phyloP scores from a whole-genome alignment of 2,888 invertebrate species.

The Iphiclides podalirius region DNA sequence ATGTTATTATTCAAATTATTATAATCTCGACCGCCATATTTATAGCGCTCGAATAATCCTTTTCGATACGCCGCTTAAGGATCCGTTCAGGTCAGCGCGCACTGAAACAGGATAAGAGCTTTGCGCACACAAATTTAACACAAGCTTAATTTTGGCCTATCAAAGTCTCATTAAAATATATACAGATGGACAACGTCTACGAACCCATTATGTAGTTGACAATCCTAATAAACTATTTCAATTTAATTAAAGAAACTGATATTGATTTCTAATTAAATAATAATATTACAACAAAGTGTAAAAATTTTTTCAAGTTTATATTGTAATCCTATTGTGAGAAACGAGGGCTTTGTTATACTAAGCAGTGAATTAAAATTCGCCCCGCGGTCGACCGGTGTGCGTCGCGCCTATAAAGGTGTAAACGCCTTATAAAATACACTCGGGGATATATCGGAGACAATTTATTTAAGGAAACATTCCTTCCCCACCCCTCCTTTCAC shows the following conservation, averaged over 20 bases:
- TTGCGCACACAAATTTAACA: neutral
- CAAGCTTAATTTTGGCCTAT: neutral
- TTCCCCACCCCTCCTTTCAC: constrained; percentile 40
- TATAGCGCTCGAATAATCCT: constrained; percentile 67
- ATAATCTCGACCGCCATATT: constrained; percentile 72
- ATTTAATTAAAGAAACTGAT: no score
- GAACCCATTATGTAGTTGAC: no score
- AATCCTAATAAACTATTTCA: no score
- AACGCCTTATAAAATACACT: constrained; percentile 66
- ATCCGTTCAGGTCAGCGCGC: constrained; percentile 35
- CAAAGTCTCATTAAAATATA: no score
- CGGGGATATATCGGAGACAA: constrained; percentile 65
- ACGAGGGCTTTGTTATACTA: no score
- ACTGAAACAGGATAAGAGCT: constrained; percentile 19
- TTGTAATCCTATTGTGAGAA: no score
- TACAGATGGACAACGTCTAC: no score
- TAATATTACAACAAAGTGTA: no score
- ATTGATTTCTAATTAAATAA: no score
- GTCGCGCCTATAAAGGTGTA: constrained; percentile 52
- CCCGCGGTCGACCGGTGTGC: constrained; percentile 42
- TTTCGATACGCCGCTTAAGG: constrained; percentile 71
- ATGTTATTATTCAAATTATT: constrained; percentile 77
- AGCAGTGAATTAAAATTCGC: no score
- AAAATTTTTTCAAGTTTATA: no score
- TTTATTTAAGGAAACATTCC: constrained; percentile 56